phyloP scores from a whole-genome alignment of 2,797 vertebrate genomes.

The Momotus momota region DNA sequence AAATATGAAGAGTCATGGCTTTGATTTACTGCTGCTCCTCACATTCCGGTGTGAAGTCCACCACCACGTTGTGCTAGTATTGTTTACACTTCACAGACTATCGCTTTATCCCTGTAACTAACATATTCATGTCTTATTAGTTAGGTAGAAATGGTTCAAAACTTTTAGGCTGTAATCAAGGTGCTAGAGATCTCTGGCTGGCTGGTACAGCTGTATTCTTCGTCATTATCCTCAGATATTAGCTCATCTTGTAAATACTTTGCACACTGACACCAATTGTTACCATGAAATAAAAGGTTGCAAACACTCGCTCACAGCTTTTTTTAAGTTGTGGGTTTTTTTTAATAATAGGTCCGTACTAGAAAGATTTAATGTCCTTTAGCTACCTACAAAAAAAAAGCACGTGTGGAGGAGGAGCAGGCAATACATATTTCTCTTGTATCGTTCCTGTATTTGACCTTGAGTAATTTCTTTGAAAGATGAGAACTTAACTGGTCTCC shows the following conservation, averaged over 20 bases:
- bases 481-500: slow-evolving; percentile 31
- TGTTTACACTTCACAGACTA: slow-evolving; percentile 36
- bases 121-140: slow-evolving; percentile 17
- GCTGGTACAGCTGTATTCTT: slow-evolving; percentile 3
- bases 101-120: slow-evolving; percentile 6
- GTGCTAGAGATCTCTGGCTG: background rate
- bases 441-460: slow-evolving; percentile 31
- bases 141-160: slow-evolving; percentile 37
- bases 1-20: slow-evolving; percentile 49
- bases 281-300: background rate
- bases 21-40: slow-evolving; percentile 53
- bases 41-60: slow-evolving; percentile 4
- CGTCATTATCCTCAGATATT: slow-evolving; percentile 28
- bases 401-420: background rate
- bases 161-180: slow-evolving; percentile 18
- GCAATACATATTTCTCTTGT: background rate
- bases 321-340: background rate
- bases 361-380: background rate
- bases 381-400: background rate
- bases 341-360: background rate
- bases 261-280: background rate
- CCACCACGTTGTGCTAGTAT: background rate
- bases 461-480: slow-evolving; percentile 50
- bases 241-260: slow-evolving; percentile 34
- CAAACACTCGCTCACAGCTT: background rate